Evolutionary conservation across 2,888 invertebrate species (phyloP), one percentile per base, ranked within the genome.

Genomic region (Andrena haemorrhoa): DNA sequence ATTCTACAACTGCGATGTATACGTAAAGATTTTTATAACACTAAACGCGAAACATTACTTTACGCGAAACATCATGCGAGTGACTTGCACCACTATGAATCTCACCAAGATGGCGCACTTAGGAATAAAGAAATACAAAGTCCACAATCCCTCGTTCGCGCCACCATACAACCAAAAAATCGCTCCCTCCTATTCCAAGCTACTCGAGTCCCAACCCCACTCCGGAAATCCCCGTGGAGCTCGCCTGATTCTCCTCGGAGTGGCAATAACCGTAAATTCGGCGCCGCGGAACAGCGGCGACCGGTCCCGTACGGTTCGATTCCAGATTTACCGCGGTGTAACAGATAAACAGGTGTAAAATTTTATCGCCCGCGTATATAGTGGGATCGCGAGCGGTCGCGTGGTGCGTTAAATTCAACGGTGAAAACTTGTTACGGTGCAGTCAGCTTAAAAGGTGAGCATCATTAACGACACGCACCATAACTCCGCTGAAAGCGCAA

Each of bases 391-490:
- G 16, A 3, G 60, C 51, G 35, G 7, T 41, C 41, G 63, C 35
- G 56, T 16, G 69, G 23, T 20, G 41, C 58, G 47, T 82, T 80
- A 75, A 80, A 75, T 80, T 64, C 66, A 68, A 75, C 68, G 68
- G 35, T 56, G 80, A 58, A 58, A 80, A 75, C 80, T 80, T 58
- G 80, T 75, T 75, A 72, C 75, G 41, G 31, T 8, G 63, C 58
- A 68, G 58, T 80, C 80, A 35, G 53, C 75, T 80, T 63, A 53
- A 72, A 56, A 64, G 53, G 64, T 69, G 74, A 64, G 60, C 72
- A 69, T 75, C 75, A 79, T 82, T 83, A 84, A 82, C 79, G 83
- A 84, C 68, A 79, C 75, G 83, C 58, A 69, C 72, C 53, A 29
- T 75, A 72, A 84, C 64, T 83, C 63, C 66, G 56, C 35, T 82